Evolutionary conservation across 30 jellyfish, hydroid and myxozoan species (phyloP).

Genomic region (Sanderia malayensis): DNA sequence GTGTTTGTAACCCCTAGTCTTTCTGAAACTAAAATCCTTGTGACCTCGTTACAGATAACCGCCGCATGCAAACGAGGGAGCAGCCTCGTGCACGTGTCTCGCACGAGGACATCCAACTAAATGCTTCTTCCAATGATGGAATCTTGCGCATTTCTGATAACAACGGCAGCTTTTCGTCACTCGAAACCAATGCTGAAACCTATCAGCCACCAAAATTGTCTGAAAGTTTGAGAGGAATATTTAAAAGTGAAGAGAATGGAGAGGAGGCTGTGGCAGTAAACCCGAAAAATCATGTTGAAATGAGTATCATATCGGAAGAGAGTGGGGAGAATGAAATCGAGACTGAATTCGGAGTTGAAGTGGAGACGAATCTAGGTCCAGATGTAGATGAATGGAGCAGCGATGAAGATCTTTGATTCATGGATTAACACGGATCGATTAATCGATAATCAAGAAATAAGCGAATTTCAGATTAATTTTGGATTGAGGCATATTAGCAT

Average conservation of each 20-base stretch:
- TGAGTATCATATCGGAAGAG: slow-evolving; percentile 21
- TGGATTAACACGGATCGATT: too few species aligned
- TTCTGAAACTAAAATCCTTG: not conserved
- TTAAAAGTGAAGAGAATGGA: slow-evolving; percentile 15
- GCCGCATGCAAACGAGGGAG: slow-evolving; percentile 1
- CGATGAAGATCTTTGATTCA: slow-evolving; percentile 54
- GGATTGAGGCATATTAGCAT: too few species aligned
- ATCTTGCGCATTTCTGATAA: not conserved
- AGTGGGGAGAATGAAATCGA: slow-evolving; percentile 48
- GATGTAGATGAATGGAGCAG: slow-evolving; percentile 61
- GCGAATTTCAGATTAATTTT: too few species aligned
- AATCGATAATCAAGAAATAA: too few species aligned
- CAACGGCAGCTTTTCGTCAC: slow-evolving; percentile 55
- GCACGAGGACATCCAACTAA: not conserved
- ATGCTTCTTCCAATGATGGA: not conserved
- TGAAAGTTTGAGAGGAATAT: slow-evolving; percentile 34
- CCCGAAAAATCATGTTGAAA: slow-evolving; percentile 5
- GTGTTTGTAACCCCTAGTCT: too few species aligned
- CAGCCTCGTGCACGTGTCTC: not conserved
- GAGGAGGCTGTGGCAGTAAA: not conserved
- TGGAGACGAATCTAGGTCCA: slow-evolving; percentile 58
- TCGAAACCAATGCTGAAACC: slow-evolving; percentile 41
- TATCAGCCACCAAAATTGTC: slow-evolving; percentile 33
- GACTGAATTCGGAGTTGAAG: slow-evolving; percentile 60
- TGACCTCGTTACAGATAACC: not conserved